Conservation (phyloP, 2,888 invertebrate genomes). For the Oeneis ivallda region DNA sequence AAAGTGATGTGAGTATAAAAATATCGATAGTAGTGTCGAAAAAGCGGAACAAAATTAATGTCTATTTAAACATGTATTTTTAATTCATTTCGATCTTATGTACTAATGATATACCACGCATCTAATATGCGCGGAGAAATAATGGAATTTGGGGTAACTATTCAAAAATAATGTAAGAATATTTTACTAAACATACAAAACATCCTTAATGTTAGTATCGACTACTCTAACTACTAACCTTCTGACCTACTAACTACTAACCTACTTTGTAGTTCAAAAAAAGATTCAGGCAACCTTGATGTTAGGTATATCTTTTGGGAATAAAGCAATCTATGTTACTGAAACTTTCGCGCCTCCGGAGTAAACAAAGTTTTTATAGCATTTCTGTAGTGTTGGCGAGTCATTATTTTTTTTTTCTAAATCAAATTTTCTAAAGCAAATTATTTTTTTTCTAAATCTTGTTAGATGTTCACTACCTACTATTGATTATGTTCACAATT, state of each 20-base stretch:
- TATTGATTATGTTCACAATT: neutral
- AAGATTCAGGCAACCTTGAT: neutral
- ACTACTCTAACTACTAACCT: neutral
- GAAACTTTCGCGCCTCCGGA: neutral
- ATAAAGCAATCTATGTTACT: constrained; percentile 14
- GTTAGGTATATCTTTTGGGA: neutral
- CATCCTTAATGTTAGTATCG: neutral
- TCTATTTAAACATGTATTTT: neutral
- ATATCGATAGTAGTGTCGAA: constrained; percentile 8
- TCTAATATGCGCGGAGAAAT: no score
- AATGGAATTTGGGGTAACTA: no score
- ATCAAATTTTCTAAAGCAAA: no score
- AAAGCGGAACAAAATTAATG: neutral
- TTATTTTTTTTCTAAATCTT: neutral
- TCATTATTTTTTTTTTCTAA: no score
- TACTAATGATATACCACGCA: no score
- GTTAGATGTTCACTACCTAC: neutral
- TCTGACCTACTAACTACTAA: neutral
- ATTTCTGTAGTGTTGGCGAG: constrained; percentile 3
- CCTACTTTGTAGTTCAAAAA: neutral
- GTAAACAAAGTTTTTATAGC: constrained; percentile 15
- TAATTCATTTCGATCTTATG: neutral
- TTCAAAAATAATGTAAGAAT: neutral
- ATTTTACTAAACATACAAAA: neutral
- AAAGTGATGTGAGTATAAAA: constrained; percentile 25